A percentile compares a stretch with the other conserved stretches of the same genome.
Conservation (phyloP, 2,888 invertebrate species). For the Vesta saturnalis region DNA sequence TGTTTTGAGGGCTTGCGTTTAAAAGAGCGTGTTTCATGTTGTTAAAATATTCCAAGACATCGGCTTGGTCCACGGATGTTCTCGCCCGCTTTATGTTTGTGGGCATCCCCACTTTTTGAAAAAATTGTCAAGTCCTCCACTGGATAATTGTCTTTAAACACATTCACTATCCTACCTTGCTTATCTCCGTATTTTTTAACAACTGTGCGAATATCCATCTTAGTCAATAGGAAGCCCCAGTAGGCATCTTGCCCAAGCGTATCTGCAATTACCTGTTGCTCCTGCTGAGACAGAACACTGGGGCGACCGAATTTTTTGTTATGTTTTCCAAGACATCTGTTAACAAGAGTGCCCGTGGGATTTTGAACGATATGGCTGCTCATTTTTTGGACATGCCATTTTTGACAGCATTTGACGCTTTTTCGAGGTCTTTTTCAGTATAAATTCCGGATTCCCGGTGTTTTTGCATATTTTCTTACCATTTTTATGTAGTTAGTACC, state of each 20-base stretch:
- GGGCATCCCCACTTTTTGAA: not conserved
- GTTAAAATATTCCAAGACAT: too few relatives aligned
- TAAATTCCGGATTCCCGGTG: too few relatives aligned
- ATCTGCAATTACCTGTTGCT: not conserved
- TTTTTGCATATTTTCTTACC: too few relatives aligned
- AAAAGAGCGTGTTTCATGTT: too few relatives aligned
- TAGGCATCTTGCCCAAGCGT: not conserved
- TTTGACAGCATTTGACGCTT: too few relatives aligned
- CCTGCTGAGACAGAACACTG: not conserved
- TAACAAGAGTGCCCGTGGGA: too few relatives aligned
- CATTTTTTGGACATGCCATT: too few relatives aligned
- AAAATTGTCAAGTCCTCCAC: not conserved
- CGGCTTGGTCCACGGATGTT: not conserved
- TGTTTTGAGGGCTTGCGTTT: not conserved
- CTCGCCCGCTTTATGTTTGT: not conserved
- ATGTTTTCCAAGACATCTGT: too few relatives aligned
- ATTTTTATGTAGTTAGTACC: too few relatives aligned
- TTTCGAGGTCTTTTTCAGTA: too few relatives aligned
- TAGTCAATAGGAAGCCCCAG: not conserved
- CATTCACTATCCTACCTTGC: too few relatives aligned
- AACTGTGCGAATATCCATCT: not conserved
- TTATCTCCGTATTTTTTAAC: not conserved
- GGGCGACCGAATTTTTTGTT: not conserved
- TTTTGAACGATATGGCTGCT: too few relatives aligned
- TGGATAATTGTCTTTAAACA: not conserved